Conservation (phyloP, 1,140 invertebrate genomes). For the Drosophila kanapiae region DNA sequence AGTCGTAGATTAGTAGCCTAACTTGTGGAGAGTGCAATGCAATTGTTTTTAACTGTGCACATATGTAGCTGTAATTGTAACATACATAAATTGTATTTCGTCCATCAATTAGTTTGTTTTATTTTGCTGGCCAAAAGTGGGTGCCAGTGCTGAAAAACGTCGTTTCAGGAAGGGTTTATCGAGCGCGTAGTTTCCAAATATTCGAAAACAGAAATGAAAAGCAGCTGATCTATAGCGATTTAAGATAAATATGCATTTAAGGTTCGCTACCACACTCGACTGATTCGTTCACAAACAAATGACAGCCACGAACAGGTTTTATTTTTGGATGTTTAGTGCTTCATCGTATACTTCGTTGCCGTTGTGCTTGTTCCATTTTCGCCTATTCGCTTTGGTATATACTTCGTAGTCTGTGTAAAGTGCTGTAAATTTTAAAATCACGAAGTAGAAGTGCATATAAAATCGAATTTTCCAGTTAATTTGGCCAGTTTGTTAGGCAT, state of each 20-base stretch:
- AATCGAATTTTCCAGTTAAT: background rate
- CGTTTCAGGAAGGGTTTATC: background rate
- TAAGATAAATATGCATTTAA: conserved; percentile 1
- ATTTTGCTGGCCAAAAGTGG: background rate
- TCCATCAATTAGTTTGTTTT: background rate
- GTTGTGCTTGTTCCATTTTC: background rate
- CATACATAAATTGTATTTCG: conserved; percentile 13
- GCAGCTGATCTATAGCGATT: conserved; percentile 2
- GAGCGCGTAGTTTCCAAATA: background rate
- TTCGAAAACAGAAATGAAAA: background rate
- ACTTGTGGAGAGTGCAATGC: conserved; percentile 16
- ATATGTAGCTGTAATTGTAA: conserved; percentile 19
- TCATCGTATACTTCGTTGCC: background rate
- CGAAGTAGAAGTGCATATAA: background rate
- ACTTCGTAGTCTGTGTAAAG: background rate
- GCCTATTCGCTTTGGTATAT: background rate
- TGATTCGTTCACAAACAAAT: conserved; percentile 2
- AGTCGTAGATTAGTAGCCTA: background rate
- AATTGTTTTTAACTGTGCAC: conserved; percentile 2
- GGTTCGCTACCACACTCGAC: background rate
- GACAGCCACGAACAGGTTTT: conserved; percentile 38
- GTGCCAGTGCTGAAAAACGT: background rate
- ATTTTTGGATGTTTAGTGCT: conserved; percentile 35
- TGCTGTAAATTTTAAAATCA: no score
- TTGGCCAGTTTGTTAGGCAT: background rate